Conservation (phyloP, 2,888 invertebrate genomes). For the Panzeria rudis region DNA sequence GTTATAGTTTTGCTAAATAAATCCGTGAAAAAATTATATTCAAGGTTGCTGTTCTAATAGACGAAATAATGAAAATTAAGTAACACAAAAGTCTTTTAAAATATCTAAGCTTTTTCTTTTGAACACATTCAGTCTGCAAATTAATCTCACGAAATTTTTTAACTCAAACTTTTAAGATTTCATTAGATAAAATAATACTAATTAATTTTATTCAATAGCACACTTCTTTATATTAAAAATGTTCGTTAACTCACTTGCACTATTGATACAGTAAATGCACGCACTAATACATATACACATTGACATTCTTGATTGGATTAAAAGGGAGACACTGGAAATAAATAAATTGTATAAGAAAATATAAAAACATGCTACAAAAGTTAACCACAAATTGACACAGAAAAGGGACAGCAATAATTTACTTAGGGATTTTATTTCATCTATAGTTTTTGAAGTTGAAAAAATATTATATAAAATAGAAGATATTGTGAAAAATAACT, state of each 20-base stretch:
- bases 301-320: not conserved
- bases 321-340: too few species aligned
- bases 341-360: not conserved
- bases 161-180: too few species aligned
- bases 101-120: too few species aligned
- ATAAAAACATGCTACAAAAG: slow-evolving; percentile 22
- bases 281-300: not conserved
- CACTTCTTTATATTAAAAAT: slow-evolving; percentile 20
- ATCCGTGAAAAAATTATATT: too few species aligned
- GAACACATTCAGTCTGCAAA: too few species aligned
- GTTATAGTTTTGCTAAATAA: too few species aligned
- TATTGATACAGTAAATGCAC: slow-evolving; percentile 20
- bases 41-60: too few species aligned
- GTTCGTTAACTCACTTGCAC: slow-evolving; percentile 34
- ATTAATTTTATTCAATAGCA: too few species aligned
- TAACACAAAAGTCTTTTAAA: too few species aligned
- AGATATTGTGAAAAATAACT: too few species aligned
- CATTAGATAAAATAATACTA: not conserved
- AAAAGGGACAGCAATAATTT: slow-evolving; percentile 54
- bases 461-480: not conserved
- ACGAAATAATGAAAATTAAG: too few species aligned
- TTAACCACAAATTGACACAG: slow-evolving; percentile 63
- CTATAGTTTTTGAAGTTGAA: slow-evolving; percentile 17
- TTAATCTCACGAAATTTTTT: too few species aligned
- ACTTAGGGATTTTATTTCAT: not conserved